Evolutionary conservation across 2,797 vertebrate species (phyloP).

Genomic region (Tamandua tetradactyla): DNA sequence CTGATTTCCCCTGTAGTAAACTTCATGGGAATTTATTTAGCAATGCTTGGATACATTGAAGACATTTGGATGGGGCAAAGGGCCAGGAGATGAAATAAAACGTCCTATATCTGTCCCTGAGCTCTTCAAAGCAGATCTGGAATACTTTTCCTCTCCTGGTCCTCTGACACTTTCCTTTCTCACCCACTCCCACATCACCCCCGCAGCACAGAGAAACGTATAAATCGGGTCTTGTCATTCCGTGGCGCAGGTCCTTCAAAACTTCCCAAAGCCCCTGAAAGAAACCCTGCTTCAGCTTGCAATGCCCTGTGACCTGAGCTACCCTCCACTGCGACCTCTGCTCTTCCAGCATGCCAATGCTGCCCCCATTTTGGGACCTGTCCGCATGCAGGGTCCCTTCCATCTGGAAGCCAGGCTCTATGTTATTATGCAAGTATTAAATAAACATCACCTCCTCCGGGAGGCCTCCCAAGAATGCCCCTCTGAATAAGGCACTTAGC

Average conservation of each 20-base stretch:
- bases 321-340: not conserved
- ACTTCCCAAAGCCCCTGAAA: not conserved
- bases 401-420: not conserved
- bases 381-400: not conserved
- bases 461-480: not conserved
- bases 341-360: fast-evolving
- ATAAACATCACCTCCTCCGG: not conserved
- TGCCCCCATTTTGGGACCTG: not conserved
- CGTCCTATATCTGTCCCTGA: fast-evolving
- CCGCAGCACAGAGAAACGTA: not conserved
- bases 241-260: not conserved
- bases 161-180: not conserved
- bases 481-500: too few species aligned
- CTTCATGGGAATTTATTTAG: slow-evolving; percentile 33
- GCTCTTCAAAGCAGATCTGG: not conserved
- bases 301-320: not conserved
- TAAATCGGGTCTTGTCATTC: not conserved
- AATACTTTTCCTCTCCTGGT: fast-evolving
- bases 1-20: not conserved
- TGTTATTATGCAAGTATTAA: not conserved
- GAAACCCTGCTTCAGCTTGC: not conserved
- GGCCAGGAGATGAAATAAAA: not conserved
- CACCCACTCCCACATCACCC: not conserved
- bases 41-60: not conserved
- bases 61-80: not conserved